These are phyloP conservation scores for Phodopus roborovskii DNA, from an alignment of 2,113 vertebrate genomes.

Conservation along the genomic window DNA sequence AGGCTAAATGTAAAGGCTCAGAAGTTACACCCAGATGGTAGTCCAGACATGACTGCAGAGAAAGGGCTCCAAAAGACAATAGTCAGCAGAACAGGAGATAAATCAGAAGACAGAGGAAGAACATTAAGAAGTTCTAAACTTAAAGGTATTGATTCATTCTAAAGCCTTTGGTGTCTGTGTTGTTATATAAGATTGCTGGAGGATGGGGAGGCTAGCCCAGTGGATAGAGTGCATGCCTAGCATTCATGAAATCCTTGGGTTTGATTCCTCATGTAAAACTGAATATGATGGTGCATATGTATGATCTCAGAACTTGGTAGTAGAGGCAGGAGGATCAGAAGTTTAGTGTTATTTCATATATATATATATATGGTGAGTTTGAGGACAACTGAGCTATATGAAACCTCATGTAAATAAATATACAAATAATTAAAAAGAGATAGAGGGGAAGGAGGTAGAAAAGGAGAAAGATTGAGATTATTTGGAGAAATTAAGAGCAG, in stretches of 20 bases:
- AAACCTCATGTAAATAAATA: background rate
- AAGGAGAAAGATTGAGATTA: background rate
- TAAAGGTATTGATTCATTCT: constrained; percentile 65
- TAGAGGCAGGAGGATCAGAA: background rate
- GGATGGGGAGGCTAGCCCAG: background rate
- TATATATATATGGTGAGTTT: background rate
- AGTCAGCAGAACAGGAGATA: constrained; percentile 85
- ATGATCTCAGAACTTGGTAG: background rate
- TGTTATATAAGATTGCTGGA: background rate
- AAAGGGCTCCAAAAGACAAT: constrained; percentile 82
- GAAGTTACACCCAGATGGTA: constrained; percentile 89
- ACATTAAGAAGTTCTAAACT: constrained; percentile 70
- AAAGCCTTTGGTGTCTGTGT: background rate
- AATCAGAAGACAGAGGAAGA: constrained; percentile 83
- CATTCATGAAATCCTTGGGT: background rate
- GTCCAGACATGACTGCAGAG: constrained; percentile 68
- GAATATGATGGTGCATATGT: background rate
- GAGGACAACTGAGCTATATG: background rate
- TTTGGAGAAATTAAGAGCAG: background rate
- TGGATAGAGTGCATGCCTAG: background rate
- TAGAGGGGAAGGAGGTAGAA: background rate
- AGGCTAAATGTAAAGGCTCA: constrained; percentile 96
- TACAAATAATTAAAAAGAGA: background rate
- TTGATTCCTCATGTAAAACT: background rate
- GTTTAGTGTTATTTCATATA: background rate